Base-by-base conservation (phyloP, 2,888 invertebrate species). In the Agonopterix arenella region DNA sequence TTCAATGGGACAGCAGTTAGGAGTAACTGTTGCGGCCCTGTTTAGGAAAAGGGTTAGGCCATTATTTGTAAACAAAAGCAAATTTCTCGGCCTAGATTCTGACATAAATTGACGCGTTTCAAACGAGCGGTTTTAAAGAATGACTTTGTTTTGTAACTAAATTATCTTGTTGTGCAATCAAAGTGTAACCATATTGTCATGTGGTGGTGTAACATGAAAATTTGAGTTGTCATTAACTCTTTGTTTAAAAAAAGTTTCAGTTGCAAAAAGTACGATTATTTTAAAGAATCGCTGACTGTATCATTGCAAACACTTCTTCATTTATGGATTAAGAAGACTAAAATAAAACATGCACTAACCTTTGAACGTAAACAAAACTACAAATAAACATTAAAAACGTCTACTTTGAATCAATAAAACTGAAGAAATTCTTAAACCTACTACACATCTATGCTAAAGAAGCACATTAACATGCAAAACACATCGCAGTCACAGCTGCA, bases 21-120 rank as follows among this genome's bases (percentile, higher is more conserved):
- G 56, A 64, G 62, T 84, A 84, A 86, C 84, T 80, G 85, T 82
- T 58, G 40, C 63, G 55, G 54, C 55, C 66, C 72, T 60, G 67
- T 69, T 67, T 54, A 62, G 63, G 59, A 46, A 55, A 55, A 55
- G 56, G 48, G 56, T 28, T 28, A 5, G 52, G 49, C 52, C 16
- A 51, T 58, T 70, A 75, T 79, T 82, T 79, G 75, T 81, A 83
- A 83, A 84, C 80, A 82, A 73, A 67, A 49, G 42, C 40, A 44
- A 47, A 46, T 13, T 13, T 45, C 43, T 43, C 44, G 48, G 46
- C 48, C 50, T 49, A 36, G 44, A 42, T 53, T 5, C 28, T 28
- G 5, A 28, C 2, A 28, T 28, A 28, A 28, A 28, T 28, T 28
- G 28, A 5, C 28, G 28, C 28, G 38, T 49, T 43, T 36, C 48